Percentiles rank a stretch among this genome's conserved stretches.
These are phyloP conservation scores for Coreius guichenoti DNA, from an alignment of 2,797 vertebrate genomes.

Conservation along the genomic window DNA sequence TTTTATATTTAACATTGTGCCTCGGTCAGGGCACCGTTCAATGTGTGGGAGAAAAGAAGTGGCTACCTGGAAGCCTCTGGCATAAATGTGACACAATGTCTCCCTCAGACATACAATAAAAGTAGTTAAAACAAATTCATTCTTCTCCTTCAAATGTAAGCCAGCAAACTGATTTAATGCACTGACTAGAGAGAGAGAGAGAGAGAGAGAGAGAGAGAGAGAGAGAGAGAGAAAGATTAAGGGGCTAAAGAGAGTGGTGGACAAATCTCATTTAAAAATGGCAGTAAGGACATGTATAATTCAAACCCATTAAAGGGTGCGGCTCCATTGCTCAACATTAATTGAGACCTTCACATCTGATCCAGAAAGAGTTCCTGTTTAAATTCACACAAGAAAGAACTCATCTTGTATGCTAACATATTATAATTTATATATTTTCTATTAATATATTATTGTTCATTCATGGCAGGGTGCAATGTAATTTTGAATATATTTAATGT, in stretches of 20 bases:
- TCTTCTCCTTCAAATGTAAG: neutral
- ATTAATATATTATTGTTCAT: slow-evolving; percentile 1
- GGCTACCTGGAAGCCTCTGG: slow-evolving; percentile 32
- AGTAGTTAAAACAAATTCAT: slow-evolving; percentile 31
- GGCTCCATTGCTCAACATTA: slow-evolving; percentile 50
- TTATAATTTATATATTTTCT: slow-evolving; percentile 6
- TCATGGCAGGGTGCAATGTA: neutral
- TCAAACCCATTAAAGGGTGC: slow-evolving; percentile 52
- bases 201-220: neutral
- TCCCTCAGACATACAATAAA: slow-evolving; percentile 16
- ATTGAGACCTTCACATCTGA: slow-evolving; percentile 54
- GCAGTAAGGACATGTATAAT: slow-evolving; percentile 55
- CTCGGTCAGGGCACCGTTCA: neutral
- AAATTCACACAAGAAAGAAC: slow-evolving; percentile 31
- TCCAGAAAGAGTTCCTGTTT: slow-evolving; percentile 38
- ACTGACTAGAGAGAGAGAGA: neutral
- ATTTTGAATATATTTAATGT: slow-evolving; percentile 12
- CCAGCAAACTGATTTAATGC: slow-evolving; percentile 25
- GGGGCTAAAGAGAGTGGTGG: slow-evolving; percentile 15
- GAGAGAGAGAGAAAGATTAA: slow-evolving; percentile 26
- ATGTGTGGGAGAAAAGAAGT: slow-evolving; percentile 5
- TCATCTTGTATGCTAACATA: neutral
- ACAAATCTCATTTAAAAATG: slow-evolving; percentile 58
- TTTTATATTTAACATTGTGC: slow-evolving; percentile 30
- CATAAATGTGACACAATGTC: slow-evolving; percentile 16